Conservation (phyloP, 2,113 vertebrate genomes). For the Colaptes auratus region DNA sequence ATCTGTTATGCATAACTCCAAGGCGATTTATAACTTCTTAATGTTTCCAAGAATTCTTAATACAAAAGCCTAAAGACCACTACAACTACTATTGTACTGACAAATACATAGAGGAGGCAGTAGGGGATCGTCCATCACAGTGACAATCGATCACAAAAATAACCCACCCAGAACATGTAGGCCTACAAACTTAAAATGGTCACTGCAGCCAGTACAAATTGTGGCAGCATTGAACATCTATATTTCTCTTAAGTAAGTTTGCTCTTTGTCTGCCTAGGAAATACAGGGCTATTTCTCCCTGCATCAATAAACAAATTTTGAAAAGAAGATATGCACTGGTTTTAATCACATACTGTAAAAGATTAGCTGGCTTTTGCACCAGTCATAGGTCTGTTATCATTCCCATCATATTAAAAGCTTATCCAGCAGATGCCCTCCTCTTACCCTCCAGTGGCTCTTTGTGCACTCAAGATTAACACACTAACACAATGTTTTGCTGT, state of each 20-base stretch:
- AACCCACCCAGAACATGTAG: constrained; percentile 36
- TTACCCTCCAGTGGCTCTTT: constrained; percentile 76
- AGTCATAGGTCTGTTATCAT: constrained; percentile 68
- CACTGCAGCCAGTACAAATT: neutral
- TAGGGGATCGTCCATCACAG: neutral
- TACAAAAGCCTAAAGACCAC: neutral
- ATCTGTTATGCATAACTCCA: neutral
- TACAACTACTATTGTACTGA: neutral
- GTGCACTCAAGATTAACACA: constrained; percentile 75
- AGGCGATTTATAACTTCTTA: neutral
- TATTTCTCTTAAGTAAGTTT: neutral
- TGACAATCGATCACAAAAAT: constrained; percentile 53
- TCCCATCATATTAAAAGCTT: constrained; percentile 79
- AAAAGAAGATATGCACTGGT: neutral
- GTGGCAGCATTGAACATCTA: neutral
- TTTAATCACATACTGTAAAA: constrained; percentile 57
- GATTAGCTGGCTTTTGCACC: constrained; percentile 57
- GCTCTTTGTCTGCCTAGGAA: neutral
- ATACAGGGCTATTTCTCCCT: neutral
- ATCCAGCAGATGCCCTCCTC: constrained; percentile 83
- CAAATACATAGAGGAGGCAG: constrained; percentile 5
- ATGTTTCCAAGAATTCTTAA: neutral
- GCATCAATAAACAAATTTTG: constrained; percentile 22
- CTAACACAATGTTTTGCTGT: constrained; percentile 64
- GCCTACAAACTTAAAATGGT: constrained; percentile 22